phyloP scores from a whole-genome alignment of 2,888 invertebrate genomes.

The Microctonus brassicae region DNA sequence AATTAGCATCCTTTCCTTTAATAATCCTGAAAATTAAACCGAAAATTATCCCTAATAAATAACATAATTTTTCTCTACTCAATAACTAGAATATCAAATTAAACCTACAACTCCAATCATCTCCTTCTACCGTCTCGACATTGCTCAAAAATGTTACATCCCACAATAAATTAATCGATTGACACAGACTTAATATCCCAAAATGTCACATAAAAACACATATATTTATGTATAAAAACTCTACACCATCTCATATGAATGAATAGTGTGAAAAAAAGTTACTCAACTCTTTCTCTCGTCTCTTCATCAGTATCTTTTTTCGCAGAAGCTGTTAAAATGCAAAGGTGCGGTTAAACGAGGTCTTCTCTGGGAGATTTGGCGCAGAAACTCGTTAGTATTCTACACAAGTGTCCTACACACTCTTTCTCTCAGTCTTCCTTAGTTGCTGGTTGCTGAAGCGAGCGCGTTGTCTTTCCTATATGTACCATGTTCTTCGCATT shows the following conservation, averaged over 20 bases:
- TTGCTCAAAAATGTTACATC: background rate
- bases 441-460: background rate
- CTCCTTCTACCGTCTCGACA: no score
- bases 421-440: slow-evolving; percentile 27
- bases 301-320: slow-evolving; percentile 35
- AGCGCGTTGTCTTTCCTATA: slow-evolving; percentile 40
- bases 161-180: background rate
- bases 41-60: no score
- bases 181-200: background rate
- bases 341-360: slow-evolving; percentile 66
- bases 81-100: no score
- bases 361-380: slow-evolving; percentile 61
- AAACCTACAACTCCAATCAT: no score
- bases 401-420: slow-evolving; percentile 41
- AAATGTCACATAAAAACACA: background rate
- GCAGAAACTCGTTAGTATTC: slow-evolving; percentile 66
- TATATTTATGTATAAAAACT: no score
- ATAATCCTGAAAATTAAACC: no score
- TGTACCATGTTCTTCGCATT: slow-evolving; percentile 69
- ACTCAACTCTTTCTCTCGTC: slow-evolving; percentile 43
- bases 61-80: no score
- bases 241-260: background rate
- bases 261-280: slow-evolving; percentile 36
- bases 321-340: slow-evolving; percentile 66
- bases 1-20: no score